Evolutionary conservation across 2,113 vertebrate genomes (phyloP).

Genomic region (Aix galericulata): DNA sequence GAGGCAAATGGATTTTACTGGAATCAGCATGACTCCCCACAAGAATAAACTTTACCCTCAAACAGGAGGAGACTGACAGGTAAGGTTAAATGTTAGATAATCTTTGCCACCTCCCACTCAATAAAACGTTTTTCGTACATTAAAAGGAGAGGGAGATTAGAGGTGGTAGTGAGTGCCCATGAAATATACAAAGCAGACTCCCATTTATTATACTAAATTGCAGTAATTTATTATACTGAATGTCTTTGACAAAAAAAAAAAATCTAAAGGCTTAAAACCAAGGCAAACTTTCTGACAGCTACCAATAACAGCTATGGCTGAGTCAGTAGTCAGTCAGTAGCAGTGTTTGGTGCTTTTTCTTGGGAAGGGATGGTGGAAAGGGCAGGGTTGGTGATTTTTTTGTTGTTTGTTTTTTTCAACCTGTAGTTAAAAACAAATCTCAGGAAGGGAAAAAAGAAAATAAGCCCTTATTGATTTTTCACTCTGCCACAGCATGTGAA

Average conservation of each 20-base stretch:
- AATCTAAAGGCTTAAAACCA: background rate
- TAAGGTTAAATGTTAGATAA: background rate
- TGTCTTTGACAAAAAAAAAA: background rate
- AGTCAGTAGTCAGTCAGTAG: background rate
- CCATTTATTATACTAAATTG: background rate
- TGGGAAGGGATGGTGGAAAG: background rate
- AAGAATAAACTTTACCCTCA: background rate
- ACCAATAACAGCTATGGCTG: background rate
- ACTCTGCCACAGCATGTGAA: background rate
- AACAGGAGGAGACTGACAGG: background rate
- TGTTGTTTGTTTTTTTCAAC: background rate
- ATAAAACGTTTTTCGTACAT: background rate
- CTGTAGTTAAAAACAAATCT: background rate
- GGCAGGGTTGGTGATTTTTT: background rate
- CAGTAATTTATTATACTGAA: background rate
- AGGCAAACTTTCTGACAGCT: background rate
- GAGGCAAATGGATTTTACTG: background rate
- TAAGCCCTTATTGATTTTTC: background rate
- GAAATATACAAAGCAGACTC: background rate
- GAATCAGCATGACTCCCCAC: background rate
- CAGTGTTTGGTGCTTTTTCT: background rate
- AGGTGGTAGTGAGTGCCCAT: fast-evolving
- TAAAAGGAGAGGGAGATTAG: background rate
- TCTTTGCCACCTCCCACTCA: background rate
- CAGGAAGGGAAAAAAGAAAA: background rate